A percentile compares a stretch with the other conserved stretches of the same genome.
These are phyloP conservation scores for Plestiodon gilberti DNA, from an alignment of 2,113 vertebrate species.

Conservation along the genomic window DNA sequence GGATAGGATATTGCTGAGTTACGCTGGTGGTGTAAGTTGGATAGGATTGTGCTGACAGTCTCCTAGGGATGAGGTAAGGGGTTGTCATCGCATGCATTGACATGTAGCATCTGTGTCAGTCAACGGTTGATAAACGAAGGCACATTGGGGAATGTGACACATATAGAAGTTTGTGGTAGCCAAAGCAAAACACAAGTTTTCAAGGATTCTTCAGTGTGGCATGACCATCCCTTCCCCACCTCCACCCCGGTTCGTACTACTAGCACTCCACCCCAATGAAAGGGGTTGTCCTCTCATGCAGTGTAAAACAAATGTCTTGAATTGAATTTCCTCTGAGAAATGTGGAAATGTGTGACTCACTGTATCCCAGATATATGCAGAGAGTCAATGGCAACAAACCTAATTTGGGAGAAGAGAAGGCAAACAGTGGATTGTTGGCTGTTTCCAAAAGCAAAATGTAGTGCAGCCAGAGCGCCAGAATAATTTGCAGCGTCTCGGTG, in stretches of 20 bases:
- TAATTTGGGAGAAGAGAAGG: background rate
- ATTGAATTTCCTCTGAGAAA: background rate
- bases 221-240: background rate
- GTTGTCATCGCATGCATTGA: no score
- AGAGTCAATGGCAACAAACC: slow-evolving; percentile 8
- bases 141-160: no score
- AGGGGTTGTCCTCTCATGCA: background rate
- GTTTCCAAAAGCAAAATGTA: fast-evolving
- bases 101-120: no score
- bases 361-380: background rate
- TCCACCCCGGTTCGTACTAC: background rate
- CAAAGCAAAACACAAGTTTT: background rate
- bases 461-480: background rate
- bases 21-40: no score
- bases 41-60: no score
- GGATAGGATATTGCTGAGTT: no score
- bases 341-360: background rate
- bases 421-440: background rate
- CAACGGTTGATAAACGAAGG: no score
- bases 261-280: no score
- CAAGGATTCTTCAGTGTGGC: background rate
- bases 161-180: background rate
- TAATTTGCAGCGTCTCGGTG: fast-evolving
- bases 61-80: background rate
- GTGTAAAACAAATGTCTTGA: background rate